These are phyloP conservation scores for Drosophila setosimentum DNA, from an alignment of 2,888 invertebrate genomes.

Conservation along the genomic window DNA sequence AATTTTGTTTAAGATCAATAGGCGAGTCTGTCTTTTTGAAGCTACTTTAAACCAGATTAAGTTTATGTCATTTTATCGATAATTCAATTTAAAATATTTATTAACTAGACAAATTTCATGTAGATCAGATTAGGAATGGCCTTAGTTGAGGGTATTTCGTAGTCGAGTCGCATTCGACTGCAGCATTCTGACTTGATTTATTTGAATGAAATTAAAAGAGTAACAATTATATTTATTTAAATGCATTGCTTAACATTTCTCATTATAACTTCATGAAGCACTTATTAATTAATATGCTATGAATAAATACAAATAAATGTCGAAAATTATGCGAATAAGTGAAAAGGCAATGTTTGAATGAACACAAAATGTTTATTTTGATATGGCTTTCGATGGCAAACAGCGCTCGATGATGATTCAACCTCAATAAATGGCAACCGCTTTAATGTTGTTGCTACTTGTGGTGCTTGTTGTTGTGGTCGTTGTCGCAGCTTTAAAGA, in stretches of 20 bases:
- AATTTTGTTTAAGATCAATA: not conserved
- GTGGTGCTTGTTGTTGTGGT: too few species aligned
- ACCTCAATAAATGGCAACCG: conserved; percentile 14
- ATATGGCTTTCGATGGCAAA: not conserved
- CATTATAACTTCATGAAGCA: not conserved
- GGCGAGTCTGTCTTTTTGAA: not conserved
- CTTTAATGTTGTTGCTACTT: conserved; percentile 10
- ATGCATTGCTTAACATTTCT: not conserved
- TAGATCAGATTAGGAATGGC: not conserved
- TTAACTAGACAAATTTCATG: not conserved
- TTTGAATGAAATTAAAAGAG: not conserved
- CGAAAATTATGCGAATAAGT: not conserved
- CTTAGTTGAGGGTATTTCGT: too few species aligned
- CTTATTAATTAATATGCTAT: not conserved
- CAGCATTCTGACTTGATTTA: not conserved
- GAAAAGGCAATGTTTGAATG: not conserved
- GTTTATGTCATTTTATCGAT: not conserved
- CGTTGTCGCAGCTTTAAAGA: conserved; percentile 2
- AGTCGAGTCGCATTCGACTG: not conserved
- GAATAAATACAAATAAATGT: not conserved
- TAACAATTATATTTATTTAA: not conserved
- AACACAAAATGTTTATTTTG: not conserved
- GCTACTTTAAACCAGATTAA: not conserved
- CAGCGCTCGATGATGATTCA: not conserved
- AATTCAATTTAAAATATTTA: not conserved